These are phyloP conservation scores for Alviniconcha marisindica DNA, from an alignment of 1,140 invertebrate species.

Conservation along the genomic window DNA sequence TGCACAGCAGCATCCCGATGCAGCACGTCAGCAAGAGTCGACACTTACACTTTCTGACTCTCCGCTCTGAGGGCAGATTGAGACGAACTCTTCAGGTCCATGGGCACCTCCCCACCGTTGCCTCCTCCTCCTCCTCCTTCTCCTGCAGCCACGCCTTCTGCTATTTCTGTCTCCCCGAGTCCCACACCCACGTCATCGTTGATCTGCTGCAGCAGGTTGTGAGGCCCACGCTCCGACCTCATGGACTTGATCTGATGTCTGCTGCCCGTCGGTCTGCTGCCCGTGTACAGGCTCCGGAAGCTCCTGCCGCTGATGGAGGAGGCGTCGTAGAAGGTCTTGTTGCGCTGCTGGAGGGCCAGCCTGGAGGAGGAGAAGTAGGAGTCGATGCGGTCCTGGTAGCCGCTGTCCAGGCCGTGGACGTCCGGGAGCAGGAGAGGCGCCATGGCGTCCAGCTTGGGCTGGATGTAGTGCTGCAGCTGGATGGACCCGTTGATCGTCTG, in stretches of 20 bases:
- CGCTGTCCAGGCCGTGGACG: not conserved
- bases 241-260: not conserved
- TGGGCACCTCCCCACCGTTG: not conserved
- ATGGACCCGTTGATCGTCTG: conserved; percentile 32
- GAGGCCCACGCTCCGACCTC: conserved; percentile 7
- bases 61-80: not conserved
- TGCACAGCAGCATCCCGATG: not conserved
- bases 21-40: not conserved
- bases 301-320: conserved; percentile 12
- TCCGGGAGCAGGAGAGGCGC: conserved; percentile 24
- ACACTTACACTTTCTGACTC: conserved; percentile 1
- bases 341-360: not conserved
- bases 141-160: not conserved
- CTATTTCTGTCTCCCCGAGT: not conserved
- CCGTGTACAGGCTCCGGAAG: conserved; percentile 5
- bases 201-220: not conserved
- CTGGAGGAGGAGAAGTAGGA: conserved; percentile 15
- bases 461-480: conserved; percentile 36
- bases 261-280: not conserved
- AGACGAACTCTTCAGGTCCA: not conserved
- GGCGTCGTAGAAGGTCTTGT: not conserved
- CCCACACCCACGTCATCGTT: not conserved
- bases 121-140: not conserved
- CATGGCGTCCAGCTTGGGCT: conserved; percentile 34
- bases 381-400: conserved; percentile 2